phyloP scores from a whole-genome alignment of 2,797 vertebrate genomes.

The Pterois miles region DNA sequence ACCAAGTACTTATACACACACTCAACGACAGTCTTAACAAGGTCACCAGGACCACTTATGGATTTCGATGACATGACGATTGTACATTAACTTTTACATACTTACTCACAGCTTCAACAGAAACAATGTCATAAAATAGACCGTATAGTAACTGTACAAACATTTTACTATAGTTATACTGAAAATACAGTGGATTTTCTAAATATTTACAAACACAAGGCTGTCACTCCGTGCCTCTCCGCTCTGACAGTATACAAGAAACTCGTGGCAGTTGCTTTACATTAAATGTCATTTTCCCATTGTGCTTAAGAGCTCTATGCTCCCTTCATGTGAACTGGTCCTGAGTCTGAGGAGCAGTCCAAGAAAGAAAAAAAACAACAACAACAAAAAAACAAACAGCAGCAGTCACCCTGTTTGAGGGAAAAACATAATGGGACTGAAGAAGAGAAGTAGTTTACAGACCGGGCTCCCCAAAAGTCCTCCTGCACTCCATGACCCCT shows the following conservation, averaged over 20 bases:
- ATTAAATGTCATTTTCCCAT: slow-evolving; percentile 44
- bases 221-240: slow-evolving; percentile 43
- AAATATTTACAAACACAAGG: slow-evolving; percentile 62
- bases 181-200: slow-evolving; percentile 63
- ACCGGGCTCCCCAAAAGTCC: slow-evolving; percentile 92
- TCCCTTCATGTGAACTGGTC: slow-evolving; percentile 58
- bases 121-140: slow-evolving; percentile 73
- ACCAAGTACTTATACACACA: slow-evolving; percentile 42
- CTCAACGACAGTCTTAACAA: slow-evolving; percentile 65
- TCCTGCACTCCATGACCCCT: slow-evolving; percentile 97
- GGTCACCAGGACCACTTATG: slow-evolving; percentile 72
- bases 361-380: neutral
- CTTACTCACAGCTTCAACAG: slow-evolving; percentile 62
- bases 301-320: slow-evolving; percentile 67
- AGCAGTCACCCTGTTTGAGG: slow-evolving; percentile 38
- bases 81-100: slow-evolving; percentile 43
- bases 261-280: slow-evolving; percentile 62
- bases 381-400: slow-evolving; percentile 19
- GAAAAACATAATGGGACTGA: neutral
- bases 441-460: slow-evolving; percentile 79
- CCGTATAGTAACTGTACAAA: slow-evolving; percentile 71
- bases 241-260: slow-evolving; percentile 56
- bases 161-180: slow-evolving; percentile 53
- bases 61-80: slow-evolving; percentile 31
- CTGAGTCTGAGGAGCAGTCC: slow-evolving; percentile 67